Conservation (phyloP, 2,797 vertebrate genomes). For the Coilia nasus region DNA sequence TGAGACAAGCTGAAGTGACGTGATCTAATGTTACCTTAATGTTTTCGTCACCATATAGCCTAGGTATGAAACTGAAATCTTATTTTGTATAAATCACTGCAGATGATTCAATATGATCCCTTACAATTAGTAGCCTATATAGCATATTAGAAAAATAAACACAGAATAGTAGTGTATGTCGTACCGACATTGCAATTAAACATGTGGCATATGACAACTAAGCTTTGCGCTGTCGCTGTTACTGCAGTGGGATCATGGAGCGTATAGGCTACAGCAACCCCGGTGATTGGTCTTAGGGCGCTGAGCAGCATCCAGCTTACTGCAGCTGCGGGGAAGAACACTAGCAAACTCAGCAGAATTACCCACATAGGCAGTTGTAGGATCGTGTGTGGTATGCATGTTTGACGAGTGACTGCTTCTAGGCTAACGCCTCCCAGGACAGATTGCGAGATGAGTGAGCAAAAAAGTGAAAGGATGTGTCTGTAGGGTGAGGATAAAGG, state of each 20-base stretch:
- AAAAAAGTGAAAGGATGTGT: neutral
- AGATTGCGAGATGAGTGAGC: conserved; percentile 8
- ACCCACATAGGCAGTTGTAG: conserved; percentile 15
- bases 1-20: neutral
- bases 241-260: conserved; percentile 2
- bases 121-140: neutral
- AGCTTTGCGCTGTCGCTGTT: neutral
- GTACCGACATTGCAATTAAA: neutral
- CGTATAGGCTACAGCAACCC: neutral
- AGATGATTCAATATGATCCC: neutral
- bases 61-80: neutral
- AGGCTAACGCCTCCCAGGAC: neutral
- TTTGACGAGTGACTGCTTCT: conserved; percentile 8
- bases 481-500: neutral
- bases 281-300: conserved; percentile 2
- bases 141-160: neutral
- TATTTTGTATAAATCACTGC: neutral
- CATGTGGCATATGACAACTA: neutral
- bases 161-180: neutral
- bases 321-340: conserved; percentile 21
- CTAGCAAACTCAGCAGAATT: conserved; percentile 23
- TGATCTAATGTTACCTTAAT: conserved; percentile 1
- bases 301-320: conserved; percentile 18
- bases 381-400: conserved; percentile 15
- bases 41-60: conserved; percentile 6